Evolutionary conservation across 2,113 vertebrate genomes (phyloP).

Genomic region (Rattus rattus): DNA sequence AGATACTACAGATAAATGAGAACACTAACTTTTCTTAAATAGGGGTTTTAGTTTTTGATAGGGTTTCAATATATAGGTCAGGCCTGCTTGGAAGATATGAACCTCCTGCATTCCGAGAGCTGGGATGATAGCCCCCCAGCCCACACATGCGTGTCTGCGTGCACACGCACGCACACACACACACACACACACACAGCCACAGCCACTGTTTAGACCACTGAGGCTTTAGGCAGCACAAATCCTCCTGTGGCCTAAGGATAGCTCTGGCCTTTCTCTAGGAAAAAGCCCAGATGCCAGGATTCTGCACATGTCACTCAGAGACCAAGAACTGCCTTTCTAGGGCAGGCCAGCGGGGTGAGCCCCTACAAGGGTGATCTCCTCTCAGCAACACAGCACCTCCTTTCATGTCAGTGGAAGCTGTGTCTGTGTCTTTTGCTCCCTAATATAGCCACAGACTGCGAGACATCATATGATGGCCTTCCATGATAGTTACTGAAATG

Average conservation of each 20-base stretch:
- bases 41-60: not conserved
- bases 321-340: not conserved
- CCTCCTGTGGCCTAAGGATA: not conserved
- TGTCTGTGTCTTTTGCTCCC: not conserved
- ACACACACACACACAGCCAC: too few relatives aligned
- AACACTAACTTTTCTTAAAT: not conserved
- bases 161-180: too few relatives aligned
- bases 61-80: not conserved
- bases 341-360: not conserved
- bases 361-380: not conserved
- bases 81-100: not conserved
- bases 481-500: not conserved
- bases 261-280: not conserved
- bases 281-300: not conserved
- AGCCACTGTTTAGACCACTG: not conserved
- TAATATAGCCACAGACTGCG: not conserved
- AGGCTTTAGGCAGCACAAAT: not conserved
- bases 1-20: slow-evolving; percentile 31
- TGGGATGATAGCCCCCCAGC: not conserved
- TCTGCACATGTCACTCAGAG: not conserved
- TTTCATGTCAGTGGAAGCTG: not conserved
- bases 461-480: not conserved
- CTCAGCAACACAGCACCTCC: not conserved
- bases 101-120: not conserved
- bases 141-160: too few relatives aligned